Evolutionary conservation across 2,797 vertebrate genomes (phyloP).

Genomic region (Pachyuromys duprasi): DNA sequence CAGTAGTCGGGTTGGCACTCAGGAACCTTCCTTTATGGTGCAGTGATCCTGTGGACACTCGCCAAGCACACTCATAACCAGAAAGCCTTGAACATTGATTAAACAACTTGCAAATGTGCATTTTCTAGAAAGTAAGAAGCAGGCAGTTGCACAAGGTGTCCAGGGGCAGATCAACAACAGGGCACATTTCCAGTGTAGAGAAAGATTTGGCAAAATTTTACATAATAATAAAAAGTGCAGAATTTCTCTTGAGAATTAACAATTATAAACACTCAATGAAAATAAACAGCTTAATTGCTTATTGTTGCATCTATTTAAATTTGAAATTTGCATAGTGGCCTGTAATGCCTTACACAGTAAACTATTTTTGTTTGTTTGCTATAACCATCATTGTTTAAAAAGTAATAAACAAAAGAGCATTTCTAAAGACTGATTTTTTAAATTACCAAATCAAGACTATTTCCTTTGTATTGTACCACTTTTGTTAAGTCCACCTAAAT

Average conservation of each 20-base stretch:
- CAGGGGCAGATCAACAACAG: not conserved
- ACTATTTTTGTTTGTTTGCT: not conserved
- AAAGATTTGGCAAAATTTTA: not conserved
- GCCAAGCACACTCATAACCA: not conserved
- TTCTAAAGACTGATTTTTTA: not conserved
- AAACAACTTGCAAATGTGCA: not conserved
- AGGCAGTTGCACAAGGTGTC: no score
- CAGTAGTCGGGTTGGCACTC: not conserved
- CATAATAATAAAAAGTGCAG: not conserved
- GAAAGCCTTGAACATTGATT: not conserved
- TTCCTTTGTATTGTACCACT: not conserved
- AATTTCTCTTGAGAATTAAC: not conserved
- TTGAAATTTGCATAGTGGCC: not conserved
- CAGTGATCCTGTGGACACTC: not conserved
- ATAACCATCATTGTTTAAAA: not conserved
- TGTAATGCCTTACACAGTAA: not conserved
- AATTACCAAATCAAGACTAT: not conserved
- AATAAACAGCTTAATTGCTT: not conserved
- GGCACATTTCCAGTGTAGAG: not conserved
- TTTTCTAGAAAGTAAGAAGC: not conserved
- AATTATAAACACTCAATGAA: not conserved
- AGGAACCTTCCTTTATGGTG: not conserved
- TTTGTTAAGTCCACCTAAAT: not conserved
- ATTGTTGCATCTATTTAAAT: not conserved
- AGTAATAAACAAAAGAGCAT: not conserved